A percentile compares a stretch with the other conserved stretches of the same genome.
Evolutionary conservation across 2,888 invertebrate genomes (phyloP).

Genomic region (Amaurobius ferox): DNA sequence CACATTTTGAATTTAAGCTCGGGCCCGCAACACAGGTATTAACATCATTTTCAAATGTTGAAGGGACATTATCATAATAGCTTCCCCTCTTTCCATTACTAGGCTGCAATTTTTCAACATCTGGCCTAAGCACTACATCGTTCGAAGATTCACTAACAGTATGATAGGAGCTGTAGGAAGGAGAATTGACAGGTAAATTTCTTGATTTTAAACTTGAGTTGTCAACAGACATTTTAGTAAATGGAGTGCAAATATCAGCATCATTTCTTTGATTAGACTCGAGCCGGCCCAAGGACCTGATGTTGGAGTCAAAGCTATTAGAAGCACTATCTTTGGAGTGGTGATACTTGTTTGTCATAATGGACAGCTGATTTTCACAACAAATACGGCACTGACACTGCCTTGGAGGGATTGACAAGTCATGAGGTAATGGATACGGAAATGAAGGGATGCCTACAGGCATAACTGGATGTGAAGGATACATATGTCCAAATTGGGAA

Average conservation of each 20-base stretch:
- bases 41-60: conserved; percentile 32
- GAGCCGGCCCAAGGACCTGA: conserved; percentile 2
- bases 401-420: conserved; percentile 36
- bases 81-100: conserved; percentile 66
- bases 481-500: conserved; percentile 49
- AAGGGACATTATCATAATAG: conserved; percentile 73
- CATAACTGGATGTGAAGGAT: conserved; percentile 47
- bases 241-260: conserved; percentile 43
- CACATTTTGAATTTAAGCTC: conserved; percentile 62
- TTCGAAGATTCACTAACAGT: conserved; percentile 21
- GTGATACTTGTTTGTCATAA: conserved; percentile 45
- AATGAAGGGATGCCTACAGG: conserved; percentile 42
- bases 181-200: conserved; percentile 39
- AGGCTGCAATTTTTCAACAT: conserved; percentile 23
- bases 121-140: conserved; percentile 43
- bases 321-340: conserved; percentile 14
- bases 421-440: conserved; percentile 46
- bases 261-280: conserved; percentile 38
- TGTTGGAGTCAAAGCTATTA: conserved; percentile 34
- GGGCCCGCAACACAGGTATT: conserved; percentile 36
- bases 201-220: conserved; percentile 32
- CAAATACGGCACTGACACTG: conserved; percentile 59
- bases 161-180: conserved; percentile 30
- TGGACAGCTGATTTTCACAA: conserved; percentile 49
- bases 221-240: conserved; percentile 53